phyloP scores from a whole-genome alignment of 2,888 invertebrate species.

The Heliconius cydno region DNA sequence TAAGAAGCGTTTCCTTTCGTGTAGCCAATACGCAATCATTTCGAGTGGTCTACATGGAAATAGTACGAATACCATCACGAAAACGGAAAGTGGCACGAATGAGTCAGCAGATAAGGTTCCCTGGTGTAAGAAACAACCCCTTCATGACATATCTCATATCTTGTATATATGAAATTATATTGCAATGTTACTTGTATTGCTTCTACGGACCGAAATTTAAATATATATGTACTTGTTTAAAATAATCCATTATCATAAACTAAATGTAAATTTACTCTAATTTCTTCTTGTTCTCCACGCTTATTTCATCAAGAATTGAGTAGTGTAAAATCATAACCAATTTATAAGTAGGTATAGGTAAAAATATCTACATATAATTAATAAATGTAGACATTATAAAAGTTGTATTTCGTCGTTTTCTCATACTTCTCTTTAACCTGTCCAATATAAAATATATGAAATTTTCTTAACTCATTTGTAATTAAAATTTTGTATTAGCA shows the following conservation, averaged over 20 bases:
- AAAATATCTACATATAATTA: too few species aligned
- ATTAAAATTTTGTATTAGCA: not conserved
- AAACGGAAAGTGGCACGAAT: constrained; percentile 55
- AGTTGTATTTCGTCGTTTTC: too few species aligned
- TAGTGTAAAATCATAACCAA: too few species aligned
- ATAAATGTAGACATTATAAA: too few species aligned
- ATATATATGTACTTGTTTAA: not conserved
- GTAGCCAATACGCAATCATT: constrained; percentile 57
- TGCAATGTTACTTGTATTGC: not conserved
- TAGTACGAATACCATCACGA: constrained; percentile 64
- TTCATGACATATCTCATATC: constrained; percentile 21
- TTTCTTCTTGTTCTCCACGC: too few species aligned
- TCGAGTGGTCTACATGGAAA: constrained; percentile 53
- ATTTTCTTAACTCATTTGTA: not conserved
- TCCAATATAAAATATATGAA: too few species aligned
- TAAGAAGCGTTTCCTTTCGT: constrained; percentile 46
- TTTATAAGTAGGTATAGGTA: too few species aligned
- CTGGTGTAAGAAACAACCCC: constrained; percentile 31
- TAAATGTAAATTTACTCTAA: too few species aligned
- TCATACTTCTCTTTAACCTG: too few species aligned
- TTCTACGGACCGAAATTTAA: not conserved
- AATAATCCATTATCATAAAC: not conserved
- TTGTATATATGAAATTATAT: not conserved
- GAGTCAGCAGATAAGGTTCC: constrained; percentile 59
- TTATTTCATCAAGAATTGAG: too few species aligned